phyloP scores from a whole-genome alignment of 2,888 invertebrate species.

The Mechanitis mazaeus region DNA sequence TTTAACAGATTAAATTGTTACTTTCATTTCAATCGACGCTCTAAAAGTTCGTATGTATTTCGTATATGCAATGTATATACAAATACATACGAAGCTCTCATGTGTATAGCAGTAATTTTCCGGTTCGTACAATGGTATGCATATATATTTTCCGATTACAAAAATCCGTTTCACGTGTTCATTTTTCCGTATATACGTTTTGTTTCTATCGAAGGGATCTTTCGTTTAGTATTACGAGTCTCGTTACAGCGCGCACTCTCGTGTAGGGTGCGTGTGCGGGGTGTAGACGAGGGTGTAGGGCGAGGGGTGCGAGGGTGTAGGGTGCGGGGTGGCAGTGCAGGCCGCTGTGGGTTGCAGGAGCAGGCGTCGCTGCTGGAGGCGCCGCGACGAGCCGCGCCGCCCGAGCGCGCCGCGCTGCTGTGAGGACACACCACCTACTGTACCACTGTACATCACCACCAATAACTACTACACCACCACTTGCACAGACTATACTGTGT shows the following conservation, averaged over 20 bases:
- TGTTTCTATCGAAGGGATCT: no score
- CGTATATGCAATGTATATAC: no score
- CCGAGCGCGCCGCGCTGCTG: slow-evolving; percentile 56
- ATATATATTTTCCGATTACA: no score
- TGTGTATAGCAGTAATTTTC: no score
- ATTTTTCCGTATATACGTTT: no score
- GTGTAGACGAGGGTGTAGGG: background rate
- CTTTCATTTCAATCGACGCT: no score
- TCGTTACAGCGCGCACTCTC: background rate
- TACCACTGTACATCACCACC: slow-evolving; percentile 7
- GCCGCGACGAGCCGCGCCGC: slow-evolving; percentile 37
- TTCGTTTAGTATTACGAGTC: background rate
- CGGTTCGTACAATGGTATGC: no score
- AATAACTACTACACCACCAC: no score
- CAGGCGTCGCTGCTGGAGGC: slow-evolving; percentile 46
- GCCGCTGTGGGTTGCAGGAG: slow-evolving; percentile 31
- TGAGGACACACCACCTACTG: slow-evolving; percentile 31
- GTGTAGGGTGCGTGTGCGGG: slow-evolving; percentile 4
- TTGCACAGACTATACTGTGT: background rate
- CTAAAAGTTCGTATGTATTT: no score
- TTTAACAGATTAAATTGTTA: no score
- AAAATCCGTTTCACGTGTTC: no score
- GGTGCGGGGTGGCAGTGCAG: slow-evolving; percentile 1
- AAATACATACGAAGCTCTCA: no score
- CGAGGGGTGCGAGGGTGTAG: background rate